Base-by-base conservation (phyloP, 2,888 invertebrate genomes). In the Drosophila anomalata region DNA sequence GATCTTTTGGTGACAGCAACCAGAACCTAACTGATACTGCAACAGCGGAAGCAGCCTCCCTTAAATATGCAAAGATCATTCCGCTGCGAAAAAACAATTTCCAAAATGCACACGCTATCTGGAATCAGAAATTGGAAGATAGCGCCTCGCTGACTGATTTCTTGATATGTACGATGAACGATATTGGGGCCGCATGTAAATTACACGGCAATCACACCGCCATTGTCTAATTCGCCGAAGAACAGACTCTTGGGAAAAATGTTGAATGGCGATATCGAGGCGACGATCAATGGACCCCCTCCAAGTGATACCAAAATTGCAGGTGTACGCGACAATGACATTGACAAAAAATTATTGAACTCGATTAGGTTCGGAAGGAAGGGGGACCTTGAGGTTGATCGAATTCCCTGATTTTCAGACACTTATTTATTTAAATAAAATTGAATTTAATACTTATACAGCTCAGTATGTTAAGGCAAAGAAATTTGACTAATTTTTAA, bases 131-230 rank as follows among this genome's bases (percentile, higher is more conserved):
- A 42, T n/a, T 31, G 29, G 8, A 9, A 36, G 70, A 61, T 79
- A 60, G 57, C 58, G 56, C 39, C 39, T 5, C 9, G 17, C 39
- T n/a, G 17, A 60, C 48, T 56, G 71, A 54, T 60, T 48, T 69
- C 67, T 39, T 47, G 76, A 59, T 62, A 33, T 12, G 33, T n/a
- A 33, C 12, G 33, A 36, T 14, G 56, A 57, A 68, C 73, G 87
- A 85, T 85, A 87, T 48, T 63, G 59, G 50, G 26, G 26, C n/a
- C 67, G 86, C 82, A 87, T 82, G 82, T 82, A 82, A 82, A 86
- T 82, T 82, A 82, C 82, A 82, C 83, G 73, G 48, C 86, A 81
- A 79, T 77, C 73, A 67, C 82, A 85, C 81, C 52, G 63, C 59
- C 61, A 42, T 31, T 53, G 51, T 54, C 57, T 59, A 29, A 41